These are phyloP conservation scores for Enteromius trimaculatus DNA, from an alignment of 2,797 vertebrate genomes.

Conservation along the genomic window DNA sequence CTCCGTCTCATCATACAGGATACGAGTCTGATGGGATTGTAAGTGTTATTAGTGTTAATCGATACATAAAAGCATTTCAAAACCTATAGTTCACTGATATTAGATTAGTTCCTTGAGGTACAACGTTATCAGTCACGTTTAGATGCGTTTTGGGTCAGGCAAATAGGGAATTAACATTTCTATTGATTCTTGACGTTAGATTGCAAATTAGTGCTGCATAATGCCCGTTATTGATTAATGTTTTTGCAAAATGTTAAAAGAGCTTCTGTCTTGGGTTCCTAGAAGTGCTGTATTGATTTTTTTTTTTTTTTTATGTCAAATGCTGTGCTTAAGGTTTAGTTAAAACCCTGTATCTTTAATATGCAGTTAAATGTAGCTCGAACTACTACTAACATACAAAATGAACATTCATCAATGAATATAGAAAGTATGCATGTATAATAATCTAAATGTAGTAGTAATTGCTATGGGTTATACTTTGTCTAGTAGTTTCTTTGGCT, in stretches of 20 bases:
- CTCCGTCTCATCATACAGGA: background rate
- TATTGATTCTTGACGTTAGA: constrained; percentile 20
- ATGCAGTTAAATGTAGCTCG: background rate
- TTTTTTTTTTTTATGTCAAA: background rate
- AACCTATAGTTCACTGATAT: constrained; percentile 24
- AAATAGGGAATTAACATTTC: constrained; percentile 9
- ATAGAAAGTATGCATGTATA: too few relatives aligned
- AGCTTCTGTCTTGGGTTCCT: background rate
- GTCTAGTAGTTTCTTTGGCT: too few relatives aligned
- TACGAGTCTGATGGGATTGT: constrained; percentile 3
- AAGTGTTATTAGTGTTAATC: constrained; percentile 9
- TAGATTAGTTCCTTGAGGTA: constrained; percentile 18
- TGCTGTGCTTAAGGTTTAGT: background rate
- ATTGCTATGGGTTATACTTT: too few relatives aligned
- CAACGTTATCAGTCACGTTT: constrained; percentile 28
- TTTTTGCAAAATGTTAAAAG: background rate
- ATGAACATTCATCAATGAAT: too few relatives aligned
- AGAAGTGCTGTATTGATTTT: background rate
- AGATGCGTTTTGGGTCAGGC: constrained; percentile 16
- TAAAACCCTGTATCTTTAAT: background rate
- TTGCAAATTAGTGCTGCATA: background rate
- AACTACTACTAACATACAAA: background rate
- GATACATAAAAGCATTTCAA: constrained; percentile 38
- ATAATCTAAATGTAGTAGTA: too few relatives aligned
- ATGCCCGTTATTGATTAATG: background rate